A percentile compares a stretch with the other conserved stretches of the same genome.
phyloP scores from a whole-genome alignment of 2,797 vertebrate species.

The Microhierax caerulescens region DNA sequence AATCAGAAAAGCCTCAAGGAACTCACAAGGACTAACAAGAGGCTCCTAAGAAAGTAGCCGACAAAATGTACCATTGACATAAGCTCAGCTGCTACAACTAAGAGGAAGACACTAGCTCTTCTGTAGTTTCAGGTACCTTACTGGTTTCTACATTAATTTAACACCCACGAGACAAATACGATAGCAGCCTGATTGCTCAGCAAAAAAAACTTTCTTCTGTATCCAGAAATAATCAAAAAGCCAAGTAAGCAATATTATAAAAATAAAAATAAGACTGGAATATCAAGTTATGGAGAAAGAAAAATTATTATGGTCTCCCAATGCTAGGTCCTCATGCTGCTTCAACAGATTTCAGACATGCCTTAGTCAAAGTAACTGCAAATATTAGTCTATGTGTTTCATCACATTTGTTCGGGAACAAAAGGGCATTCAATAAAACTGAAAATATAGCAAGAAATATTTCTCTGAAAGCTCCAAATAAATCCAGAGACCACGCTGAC shows the following conservation, averaged over 20 bases:
- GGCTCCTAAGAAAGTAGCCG: background rate
- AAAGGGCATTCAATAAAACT: background rate
- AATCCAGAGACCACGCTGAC: background rate
- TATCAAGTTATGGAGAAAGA: background rate
- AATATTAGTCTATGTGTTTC: background rate
- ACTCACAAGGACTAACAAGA: background rate
- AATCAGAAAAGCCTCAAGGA: background rate
- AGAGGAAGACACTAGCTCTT: background rate
- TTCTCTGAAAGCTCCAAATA: background rate
- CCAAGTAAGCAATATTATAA: background rate
- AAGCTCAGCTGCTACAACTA: background rate
- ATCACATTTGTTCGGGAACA: background rate
- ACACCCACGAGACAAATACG: background rate
- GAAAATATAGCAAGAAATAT: background rate
- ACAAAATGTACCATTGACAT: accelerated
- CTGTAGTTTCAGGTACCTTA: background rate
- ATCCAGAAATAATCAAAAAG: background rate
- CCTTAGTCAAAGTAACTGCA: background rate
- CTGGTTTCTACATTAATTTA: background rate
- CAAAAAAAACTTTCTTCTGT: background rate
- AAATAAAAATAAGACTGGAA: background rate
- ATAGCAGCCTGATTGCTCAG: background rate
- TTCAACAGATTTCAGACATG: background rate
- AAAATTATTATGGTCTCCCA: background rate
- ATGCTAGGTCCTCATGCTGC: background rate